Evolutionary conservation across 2,888 invertebrate genomes (phyloP).

Genomic region (Synanthedon formicaeformis): DNA sequence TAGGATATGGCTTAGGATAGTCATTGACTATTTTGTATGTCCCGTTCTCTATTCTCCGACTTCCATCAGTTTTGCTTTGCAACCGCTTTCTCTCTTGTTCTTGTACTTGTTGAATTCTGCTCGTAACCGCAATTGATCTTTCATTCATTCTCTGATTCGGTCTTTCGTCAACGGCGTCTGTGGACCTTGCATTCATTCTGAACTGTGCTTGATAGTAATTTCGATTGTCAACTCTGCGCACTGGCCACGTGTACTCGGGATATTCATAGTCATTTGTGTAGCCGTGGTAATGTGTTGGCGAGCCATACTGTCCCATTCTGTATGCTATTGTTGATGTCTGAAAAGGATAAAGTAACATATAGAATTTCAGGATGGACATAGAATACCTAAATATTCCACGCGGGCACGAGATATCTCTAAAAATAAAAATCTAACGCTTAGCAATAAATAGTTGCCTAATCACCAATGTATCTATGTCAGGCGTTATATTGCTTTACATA

Average conservation of each 20-base stretch:
- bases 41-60: conserved; percentile 12
- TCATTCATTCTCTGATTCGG: conserved; percentile 1
- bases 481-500: too few relatives aligned
- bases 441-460: too few relatives aligned
- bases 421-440: too few relatives aligned
- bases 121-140: conserved; percentile 7
- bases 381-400: too few relatives aligned
- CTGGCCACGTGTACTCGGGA: neutral
- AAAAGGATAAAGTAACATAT: neutral
- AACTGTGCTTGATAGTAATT: neutral
- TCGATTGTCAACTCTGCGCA: neutral
- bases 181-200: neutral
- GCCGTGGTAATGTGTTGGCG: neutral
- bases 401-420: too few relatives aligned
- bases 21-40: conserved; percentile 15
- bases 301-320: conserved; percentile 3
- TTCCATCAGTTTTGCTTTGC: conserved; percentile 1
- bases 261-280: neutral
- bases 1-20: neutral
- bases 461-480: too few relatives aligned
- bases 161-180: neutral
- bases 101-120: conserved; percentile 9
- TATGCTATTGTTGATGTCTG: conserved; percentile 9
- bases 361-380: too few relatives aligned
- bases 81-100: conserved; percentile 7